phyloP scores from a whole-genome alignment of 1,140 invertebrate species.

The Lordiphosa stackelbergi region DNA sequence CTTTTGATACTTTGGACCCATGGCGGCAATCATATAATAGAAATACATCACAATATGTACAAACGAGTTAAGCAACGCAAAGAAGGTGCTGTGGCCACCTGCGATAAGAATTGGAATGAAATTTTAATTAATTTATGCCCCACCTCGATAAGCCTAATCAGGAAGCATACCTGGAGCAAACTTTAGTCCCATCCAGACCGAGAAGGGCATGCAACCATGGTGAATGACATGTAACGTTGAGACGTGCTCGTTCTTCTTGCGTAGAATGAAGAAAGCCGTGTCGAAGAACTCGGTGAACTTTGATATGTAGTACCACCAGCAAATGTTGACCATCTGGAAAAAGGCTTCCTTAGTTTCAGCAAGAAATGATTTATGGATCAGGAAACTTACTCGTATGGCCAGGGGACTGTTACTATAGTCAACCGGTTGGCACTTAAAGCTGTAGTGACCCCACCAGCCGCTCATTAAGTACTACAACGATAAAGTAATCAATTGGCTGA shows the following conservation, averaged over 20 bases:
- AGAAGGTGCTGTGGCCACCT: constrained; percentile 96
- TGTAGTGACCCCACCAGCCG: constrained; percentile 92
- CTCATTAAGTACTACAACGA: constrained; percentile 87
- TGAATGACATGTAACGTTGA: constrained; percentile 96
- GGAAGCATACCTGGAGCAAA: constrained; percentile 88
- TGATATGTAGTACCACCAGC: constrained; percentile 99
- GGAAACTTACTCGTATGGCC: constrained; percentile 87
- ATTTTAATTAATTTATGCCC: constrained; percentile 1
- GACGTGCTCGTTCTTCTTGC: constrained; percentile 95
- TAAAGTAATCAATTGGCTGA: constrained; percentile 3
- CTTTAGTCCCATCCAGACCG: constrained; percentile 96
- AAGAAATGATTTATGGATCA: background rate
- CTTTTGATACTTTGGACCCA: constrained; percentile 92
- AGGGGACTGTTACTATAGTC: constrained; percentile 90
- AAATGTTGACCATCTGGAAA: constrained; percentile 90
- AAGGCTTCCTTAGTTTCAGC: constrained; percentile 20
- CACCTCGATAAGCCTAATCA: background rate
- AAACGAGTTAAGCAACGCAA: constrained; percentile 92
- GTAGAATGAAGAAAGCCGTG: constrained; percentile 93
- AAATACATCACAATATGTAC: constrained; percentile 97
- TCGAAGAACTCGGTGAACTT: constrained; percentile 98
- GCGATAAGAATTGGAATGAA: constrained; percentile 22
- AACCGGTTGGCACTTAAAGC: constrained; percentile 95
- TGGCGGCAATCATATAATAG: constrained; percentile 94
- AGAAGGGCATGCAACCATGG: constrained; percentile 95